phyloP scores from a whole-genome alignment of 2,797 vertebrate genomes.

The Coilia nasus region DNA sequence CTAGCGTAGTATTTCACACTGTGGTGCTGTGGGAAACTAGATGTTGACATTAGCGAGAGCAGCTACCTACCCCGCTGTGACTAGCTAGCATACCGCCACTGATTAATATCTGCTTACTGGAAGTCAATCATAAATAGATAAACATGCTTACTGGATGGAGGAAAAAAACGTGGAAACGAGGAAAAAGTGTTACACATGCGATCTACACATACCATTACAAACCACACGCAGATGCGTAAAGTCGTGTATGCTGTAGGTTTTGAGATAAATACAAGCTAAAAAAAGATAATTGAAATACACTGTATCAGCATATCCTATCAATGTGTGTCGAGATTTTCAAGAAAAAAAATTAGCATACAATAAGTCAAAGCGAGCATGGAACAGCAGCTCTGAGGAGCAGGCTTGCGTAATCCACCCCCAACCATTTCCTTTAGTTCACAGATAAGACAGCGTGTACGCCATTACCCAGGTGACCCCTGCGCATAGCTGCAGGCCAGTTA shows the following conservation, averaged over 20 bases:
- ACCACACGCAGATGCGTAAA: background rate
- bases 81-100: background rate
- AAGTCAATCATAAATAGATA: background rate
- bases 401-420: conserved; percentile 28
- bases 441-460: conserved; percentile 41
- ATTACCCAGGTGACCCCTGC: conserved; percentile 41
- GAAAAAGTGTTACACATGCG: background rate
- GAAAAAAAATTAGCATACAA: conserved; percentile 1
- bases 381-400: conserved; percentile 16
- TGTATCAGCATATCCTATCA: background rate
- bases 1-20: conserved; percentile 31
- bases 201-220: background rate
- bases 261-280: background rate
- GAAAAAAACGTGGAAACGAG: background rate
- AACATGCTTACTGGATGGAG: background rate
- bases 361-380: conserved; percentile 9
- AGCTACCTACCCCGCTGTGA: too few species aligned
- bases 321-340: background rate
- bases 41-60: background rate
- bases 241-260: background rate
- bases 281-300: background rate
- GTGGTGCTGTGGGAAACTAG: conserved; percentile 4
- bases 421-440: conserved; percentile 28
- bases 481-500: conserved; percentile 21
- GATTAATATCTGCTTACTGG: background rate